phyloP scores from a whole-genome alignment of 2,888 invertebrate species.

The Bugula neritina region DNA sequence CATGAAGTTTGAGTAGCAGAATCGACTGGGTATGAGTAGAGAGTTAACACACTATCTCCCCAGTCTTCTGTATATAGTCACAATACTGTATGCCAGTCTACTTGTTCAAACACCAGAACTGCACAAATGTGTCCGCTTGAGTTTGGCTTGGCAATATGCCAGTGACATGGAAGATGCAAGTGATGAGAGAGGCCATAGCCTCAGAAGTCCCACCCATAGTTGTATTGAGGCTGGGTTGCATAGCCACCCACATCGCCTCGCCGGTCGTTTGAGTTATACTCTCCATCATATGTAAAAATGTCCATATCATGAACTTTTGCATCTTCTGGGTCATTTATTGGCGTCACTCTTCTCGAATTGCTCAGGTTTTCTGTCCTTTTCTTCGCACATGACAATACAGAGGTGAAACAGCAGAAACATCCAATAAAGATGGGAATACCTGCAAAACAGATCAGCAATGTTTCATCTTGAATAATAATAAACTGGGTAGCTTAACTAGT shows the following conservation, averaged over 20 bases:
- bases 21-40: too few species aligned
- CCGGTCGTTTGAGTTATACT: background rate
- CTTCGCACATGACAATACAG: background rate
- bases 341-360: background rate
- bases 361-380: constrained; percentile 1
- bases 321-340: background rate
- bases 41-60: too few species aligned
- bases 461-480: too few species aligned
- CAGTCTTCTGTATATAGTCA: too few species aligned
- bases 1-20: too few species aligned
- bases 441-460: background rate
- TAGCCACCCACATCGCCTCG: background rate
- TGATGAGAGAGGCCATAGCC: background rate
- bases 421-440: constrained; percentile 15
- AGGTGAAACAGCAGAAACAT: constrained; percentile 5
- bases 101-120: too few species aligned
- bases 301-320: background rate
- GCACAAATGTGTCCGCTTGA: too few species aligned
- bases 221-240: constrained; percentile 6
- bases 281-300: constrained; percentile 11
- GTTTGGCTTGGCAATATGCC: too few species aligned
- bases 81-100: too few species aligned
- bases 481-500: too few species aligned
- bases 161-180: background rate
- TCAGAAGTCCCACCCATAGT: constrained; percentile 22